Evolutionary conservation across 2,888 invertebrate species (phyloP).

Genomic region (Melanotus villosus): DNA sequence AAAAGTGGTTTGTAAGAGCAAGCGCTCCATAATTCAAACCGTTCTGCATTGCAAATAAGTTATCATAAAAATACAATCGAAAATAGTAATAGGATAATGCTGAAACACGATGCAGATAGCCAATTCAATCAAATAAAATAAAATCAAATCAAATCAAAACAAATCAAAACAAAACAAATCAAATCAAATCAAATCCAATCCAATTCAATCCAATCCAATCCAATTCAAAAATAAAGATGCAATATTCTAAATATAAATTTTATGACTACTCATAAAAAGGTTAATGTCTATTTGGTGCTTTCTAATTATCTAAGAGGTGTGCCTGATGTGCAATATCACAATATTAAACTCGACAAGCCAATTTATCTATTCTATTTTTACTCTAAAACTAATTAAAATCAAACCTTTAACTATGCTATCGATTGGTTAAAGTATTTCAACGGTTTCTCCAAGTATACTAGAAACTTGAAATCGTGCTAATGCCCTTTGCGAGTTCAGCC

Average conservation of each 20-base stretch:
- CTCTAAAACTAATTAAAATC: conserved; percentile 30
- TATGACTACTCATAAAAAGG: background rate
- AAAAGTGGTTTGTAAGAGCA: conserved; percentile 14
- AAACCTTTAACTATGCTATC: conserved; percentile 39
- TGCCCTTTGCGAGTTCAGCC: conserved; percentile 37
- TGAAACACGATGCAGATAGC: conserved; percentile 16
- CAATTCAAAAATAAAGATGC: background rate
- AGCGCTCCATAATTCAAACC: background rate
- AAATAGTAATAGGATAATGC: background rate
- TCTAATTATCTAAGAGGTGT: conserved; percentile 20
- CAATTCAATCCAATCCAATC: conserved; percentile 7
- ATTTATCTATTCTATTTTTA: conserved; percentile 17
- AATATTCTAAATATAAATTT: background rate
- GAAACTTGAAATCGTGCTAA: conserved; percentile 36
- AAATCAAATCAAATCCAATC: too few relatives aligned
- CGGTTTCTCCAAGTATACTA: conserved; percentile 23
- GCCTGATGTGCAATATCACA: conserved; percentile 23
- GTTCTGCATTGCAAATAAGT: conserved; percentile 5
- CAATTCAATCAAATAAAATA: conserved; percentile 8
- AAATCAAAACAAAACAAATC: too few relatives aligned
- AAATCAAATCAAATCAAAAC: too few relatives aligned
- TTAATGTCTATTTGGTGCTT: conserved; percentile 24
- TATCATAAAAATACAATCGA: too few relatives aligned
- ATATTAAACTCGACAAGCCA: conserved; percentile 17
- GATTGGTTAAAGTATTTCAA: conserved; percentile 37